Evolutionary conservation across 2,888 invertebrate genomes (phyloP).

Genomic region (Pinctada fucata): DNA sequence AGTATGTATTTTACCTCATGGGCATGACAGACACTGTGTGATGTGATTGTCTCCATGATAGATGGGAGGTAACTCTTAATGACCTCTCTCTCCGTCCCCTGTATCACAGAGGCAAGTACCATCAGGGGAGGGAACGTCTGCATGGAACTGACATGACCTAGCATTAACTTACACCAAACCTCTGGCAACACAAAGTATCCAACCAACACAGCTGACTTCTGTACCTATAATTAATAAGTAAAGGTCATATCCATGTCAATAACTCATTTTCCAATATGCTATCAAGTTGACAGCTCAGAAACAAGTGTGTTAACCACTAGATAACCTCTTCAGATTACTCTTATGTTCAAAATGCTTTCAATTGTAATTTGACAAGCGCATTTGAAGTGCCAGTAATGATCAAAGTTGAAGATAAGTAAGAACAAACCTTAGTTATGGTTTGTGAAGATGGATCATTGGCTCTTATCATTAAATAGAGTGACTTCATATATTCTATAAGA

Average conservation of each 20-base stretch:
- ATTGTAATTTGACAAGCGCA: too few species aligned
- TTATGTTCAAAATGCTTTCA: not conserved
- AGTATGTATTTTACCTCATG: slow-evolving; percentile 52
- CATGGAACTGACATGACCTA: slow-evolving; percentile 55
- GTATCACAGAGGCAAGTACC: slow-evolving; percentile 68
- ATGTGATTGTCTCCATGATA: slow-evolving; percentile 81
- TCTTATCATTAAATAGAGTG: too few species aligned
- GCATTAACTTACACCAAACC: slow-evolving; percentile 82
- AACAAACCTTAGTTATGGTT: too few species aligned
- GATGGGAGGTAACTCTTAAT: slow-evolving; percentile 80
- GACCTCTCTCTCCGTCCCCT: slow-evolving; percentile 57
- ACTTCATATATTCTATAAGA: too few species aligned
- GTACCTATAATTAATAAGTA: slow-evolving; percentile 78
- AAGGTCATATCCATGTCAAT: too few species aligned
- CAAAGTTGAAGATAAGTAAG: too few species aligned
- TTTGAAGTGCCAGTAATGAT: too few species aligned
- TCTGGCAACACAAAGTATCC: slow-evolving; percentile 86
- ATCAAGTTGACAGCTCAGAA: too few species aligned
- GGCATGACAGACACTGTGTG: slow-evolving; percentile 81
- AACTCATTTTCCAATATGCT: too few species aligned
- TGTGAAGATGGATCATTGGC: too few species aligned
- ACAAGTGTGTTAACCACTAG: too few species aligned
- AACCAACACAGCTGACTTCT: slow-evolving; percentile 84
- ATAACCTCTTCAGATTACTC: too few species aligned
- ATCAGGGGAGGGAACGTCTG: slow-evolving; percentile 68